Conservation (phyloP, 2,113 vertebrate species). For the Brachyhypopomus occidentalis region DNA sequence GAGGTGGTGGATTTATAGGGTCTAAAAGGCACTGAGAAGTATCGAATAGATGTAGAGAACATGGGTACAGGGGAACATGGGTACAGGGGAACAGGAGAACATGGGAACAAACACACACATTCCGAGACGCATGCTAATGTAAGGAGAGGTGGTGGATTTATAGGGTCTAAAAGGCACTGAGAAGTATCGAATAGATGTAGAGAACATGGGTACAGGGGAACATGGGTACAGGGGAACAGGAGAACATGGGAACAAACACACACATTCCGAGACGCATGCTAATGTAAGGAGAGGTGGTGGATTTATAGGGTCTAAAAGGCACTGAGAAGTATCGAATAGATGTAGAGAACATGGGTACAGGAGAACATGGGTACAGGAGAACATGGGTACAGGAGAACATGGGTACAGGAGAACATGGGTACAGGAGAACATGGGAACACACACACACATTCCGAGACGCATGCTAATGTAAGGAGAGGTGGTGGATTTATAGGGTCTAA, state of each 20-base stretch:
- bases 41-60: background rate
- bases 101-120: conserved; percentile 14
- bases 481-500: conserved; percentile 16
- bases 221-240: too few relatives aligned
- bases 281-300: conserved; percentile 2
- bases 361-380: too few relatives aligned
- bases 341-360: too few relatives aligned
- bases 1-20: conserved; percentile 14
- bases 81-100: too few relatives aligned
- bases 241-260: too few relatives aligned
- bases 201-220: too few relatives aligned
- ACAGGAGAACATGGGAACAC: too few relatives aligned
- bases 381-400: too few relatives aligned
- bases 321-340: background rate
- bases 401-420: too few relatives aligned
- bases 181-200: background rate
- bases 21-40: background rate
- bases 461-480: conserved; percentile 19
- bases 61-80: too few relatives aligned
- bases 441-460: conserved; percentile 3
- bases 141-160: conserved; percentile 16
- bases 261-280: conserved; percentile 10
- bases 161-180: background rate
- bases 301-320: conserved; percentile 16
- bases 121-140: conserved; percentile 19